Evolutionary conservation across 2,797 vertebrate genomes (phyloP), one percentile per base, ranked within the genome.

Genomic region (Semotilus atromaculatus): DNA sequence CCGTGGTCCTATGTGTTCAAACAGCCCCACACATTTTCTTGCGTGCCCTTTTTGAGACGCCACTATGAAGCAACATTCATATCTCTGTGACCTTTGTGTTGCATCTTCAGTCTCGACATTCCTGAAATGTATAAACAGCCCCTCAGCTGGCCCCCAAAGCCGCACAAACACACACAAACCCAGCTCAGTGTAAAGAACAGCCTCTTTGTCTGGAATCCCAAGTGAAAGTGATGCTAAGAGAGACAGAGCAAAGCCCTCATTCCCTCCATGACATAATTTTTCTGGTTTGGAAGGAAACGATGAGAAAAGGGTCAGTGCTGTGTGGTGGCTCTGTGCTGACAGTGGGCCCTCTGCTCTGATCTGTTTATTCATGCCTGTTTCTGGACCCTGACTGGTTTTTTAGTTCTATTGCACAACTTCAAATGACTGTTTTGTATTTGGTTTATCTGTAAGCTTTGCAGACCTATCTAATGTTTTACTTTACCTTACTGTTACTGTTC

Each of bases 81-180:
- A 43, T 84, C 81, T 77, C 51, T 62, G 53, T 89, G 89, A 91
- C 89, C 80, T 64, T 82, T 85, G 26, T 88, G 75, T 90, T 90
- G 89, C 89, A 88, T 90, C 86, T 91, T 83, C 74, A 88, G 81
- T 85, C 83, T 89, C 66, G 86, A 82, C 89, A 92, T 92, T 92
- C 87, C 85, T 86, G 64, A 53, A 51, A 88, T 79, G 81, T 84
- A 81, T 79, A 81, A 75, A 86, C 90, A 87, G 66, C 16, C 74
- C 85, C 45, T 51, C 66, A 48, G 76, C 48, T 83, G 68, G 68
- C 72, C 84, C 80, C 71, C 18, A 84, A 36, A 55, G 34, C 67
- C 71, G 29, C 77, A 60, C 19, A 31, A 26, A 81, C 48, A 62
- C 23, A 45, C 68, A 73, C 55, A 85, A 36, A 68, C 51, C 21